Percentiles rank a stretch among this genome's conserved stretches.
phyloP scores from a whole-genome alignment of 1,140 invertebrate species.

The Lethrus apterus region DNA sequence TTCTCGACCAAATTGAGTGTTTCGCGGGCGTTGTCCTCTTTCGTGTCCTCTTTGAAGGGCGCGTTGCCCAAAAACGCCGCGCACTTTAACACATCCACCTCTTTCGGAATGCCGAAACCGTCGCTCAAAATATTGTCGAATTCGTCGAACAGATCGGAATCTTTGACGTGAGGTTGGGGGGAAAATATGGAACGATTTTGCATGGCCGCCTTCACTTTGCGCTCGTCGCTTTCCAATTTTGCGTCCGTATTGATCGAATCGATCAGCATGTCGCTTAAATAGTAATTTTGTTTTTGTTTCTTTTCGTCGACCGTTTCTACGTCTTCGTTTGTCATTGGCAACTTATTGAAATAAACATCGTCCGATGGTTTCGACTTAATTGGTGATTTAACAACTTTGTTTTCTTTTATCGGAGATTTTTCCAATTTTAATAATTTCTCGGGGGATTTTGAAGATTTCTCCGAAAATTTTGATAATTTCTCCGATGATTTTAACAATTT shows the following conservation, averaged over 20 bases:
- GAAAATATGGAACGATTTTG: slow-evolving; percentile 58
- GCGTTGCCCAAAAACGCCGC: slow-evolving; percentile 56
- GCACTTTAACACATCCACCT: slow-evolving; percentile 53
- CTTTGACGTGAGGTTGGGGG: slow-evolving; percentile 56
- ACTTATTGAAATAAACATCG: slow-evolving; percentile 1
- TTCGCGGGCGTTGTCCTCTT: slow-evolving; percentile 66
- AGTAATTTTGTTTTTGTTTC: no score
- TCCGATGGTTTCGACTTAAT: slow-evolving; percentile 14
- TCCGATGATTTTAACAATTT: slow-evolving; percentile 2
- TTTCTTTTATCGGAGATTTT: slow-evolving; percentile 23
- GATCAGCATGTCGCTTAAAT: no score
- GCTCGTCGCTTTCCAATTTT: slow-evolving; percentile 16
- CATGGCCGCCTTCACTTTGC: slow-evolving; percentile 2
- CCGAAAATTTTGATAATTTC: slow-evolving; percentile 2
- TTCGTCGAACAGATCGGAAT: slow-evolving; percentile 53
- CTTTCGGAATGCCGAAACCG: slow-evolving; percentile 55
- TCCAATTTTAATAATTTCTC: slow-evolving; percentile 18
- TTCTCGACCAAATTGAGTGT: slow-evolving; percentile 73
- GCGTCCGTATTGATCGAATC: background rate
- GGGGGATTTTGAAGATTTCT: slow-evolving; percentile 14
- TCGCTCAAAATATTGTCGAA: slow-evolving; percentile 56
- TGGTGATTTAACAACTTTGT: slow-evolving; percentile 15
- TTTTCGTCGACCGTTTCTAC: slow-evolving; percentile 17
- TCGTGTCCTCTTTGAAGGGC: slow-evolving; percentile 70
- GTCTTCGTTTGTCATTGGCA: slow-evolving; percentile 13